Percentiles rank a stretch among this genome's conserved stretches.
Conservation (phyloP, 1,140 invertebrate species). For the Heliconius himera region DNA sequence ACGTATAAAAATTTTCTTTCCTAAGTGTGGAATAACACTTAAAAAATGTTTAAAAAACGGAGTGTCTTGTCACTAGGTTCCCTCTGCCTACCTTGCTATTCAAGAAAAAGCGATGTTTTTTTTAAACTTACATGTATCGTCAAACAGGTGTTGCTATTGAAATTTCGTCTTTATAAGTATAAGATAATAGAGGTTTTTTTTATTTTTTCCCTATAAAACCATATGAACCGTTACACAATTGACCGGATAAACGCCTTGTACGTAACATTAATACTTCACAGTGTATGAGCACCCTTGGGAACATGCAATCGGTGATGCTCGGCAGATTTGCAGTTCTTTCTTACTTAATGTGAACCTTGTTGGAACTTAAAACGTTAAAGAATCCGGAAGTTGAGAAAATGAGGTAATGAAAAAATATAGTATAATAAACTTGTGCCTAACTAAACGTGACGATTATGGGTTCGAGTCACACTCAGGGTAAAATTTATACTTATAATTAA, state of each 20-base stretch:
- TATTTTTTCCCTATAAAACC: neutral
- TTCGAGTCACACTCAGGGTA: neutral
- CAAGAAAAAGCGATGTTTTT: too few relatives aligned
- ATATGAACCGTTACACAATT: slow-evolving; percentile 26
- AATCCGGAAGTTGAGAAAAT: neutral
- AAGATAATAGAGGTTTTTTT: neutral
- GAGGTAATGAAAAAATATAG: neutral
- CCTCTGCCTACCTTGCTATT: too few relatives aligned
- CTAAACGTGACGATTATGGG: neutral
- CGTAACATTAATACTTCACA: slow-evolving; percentile 31
- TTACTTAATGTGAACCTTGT: neutral
- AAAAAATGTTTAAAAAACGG: too few relatives aligned
- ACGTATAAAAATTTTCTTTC: too few relatives aligned
- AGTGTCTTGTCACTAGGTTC: too few relatives aligned
- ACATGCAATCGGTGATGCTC: slow-evolving; percentile 13
- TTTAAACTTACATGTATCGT: neutral
- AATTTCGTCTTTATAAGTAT: neutral
- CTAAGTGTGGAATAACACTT: too few relatives aligned
- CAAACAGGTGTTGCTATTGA: neutral
- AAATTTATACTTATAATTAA: neutral
- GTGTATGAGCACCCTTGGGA: slow-evolving; percentile 29
- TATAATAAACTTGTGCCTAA: neutral
- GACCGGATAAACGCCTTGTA: slow-evolving; percentile 25
- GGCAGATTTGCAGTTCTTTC: neutral
- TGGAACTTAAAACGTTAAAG: neutral